These are phyloP conservation scores for Drosophila neutralis DNA, from an alignment of 2,888 invertebrate genomes.

Conservation along the genomic window DNA sequence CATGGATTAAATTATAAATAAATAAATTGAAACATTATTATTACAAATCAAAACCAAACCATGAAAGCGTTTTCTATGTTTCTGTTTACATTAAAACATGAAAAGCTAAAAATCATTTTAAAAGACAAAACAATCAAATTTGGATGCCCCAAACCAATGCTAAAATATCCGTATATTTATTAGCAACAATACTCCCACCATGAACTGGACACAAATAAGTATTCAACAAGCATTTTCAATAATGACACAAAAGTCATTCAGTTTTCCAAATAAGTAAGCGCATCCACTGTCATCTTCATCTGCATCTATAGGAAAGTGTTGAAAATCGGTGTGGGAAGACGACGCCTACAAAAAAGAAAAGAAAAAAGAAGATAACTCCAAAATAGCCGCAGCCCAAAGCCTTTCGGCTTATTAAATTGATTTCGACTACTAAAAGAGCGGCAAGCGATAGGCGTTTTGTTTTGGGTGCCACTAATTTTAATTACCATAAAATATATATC, in stretches of 20 bases:
- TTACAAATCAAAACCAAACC: background rate
- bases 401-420: slow-evolving; percentile 69
- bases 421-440: slow-evolving; percentile 57
- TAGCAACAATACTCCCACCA: slow-evolving; percentile 15
- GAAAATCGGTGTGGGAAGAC: slow-evolving; percentile 61
- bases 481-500: slow-evolving; percentile 64
- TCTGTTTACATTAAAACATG: background rate
- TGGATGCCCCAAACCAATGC: background rate
- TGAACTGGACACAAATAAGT: slow-evolving; percentile 9
- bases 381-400: slow-evolving; percentile 48
- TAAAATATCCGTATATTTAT: slow-evolving; percentile 2
- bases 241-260: slow-evolving; percentile 32
- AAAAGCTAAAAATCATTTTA: background rate
- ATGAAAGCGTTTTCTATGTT: too few relatives aligned
- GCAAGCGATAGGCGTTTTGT: slow-evolving; percentile 59
- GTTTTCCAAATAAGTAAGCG: slow-evolving; percentile 11
- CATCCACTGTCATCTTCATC: slow-evolving; percentile 14
- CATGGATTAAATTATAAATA: background rate
- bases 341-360: slow-evolving; percentile 58
- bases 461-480: slow-evolving; percentile 61
- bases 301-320: slow-evolving; percentile 58
- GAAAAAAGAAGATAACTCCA: slow-evolving; percentile 17
- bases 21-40: background rate
- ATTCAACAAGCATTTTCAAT: slow-evolving; percentile 23
- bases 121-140: background rate